Evolutionary conservation across 92 coral and sea anemone genomes (phyloP), one percentile per base, ranked within the genome.

Genomic region (Porites evermanni): DNA sequence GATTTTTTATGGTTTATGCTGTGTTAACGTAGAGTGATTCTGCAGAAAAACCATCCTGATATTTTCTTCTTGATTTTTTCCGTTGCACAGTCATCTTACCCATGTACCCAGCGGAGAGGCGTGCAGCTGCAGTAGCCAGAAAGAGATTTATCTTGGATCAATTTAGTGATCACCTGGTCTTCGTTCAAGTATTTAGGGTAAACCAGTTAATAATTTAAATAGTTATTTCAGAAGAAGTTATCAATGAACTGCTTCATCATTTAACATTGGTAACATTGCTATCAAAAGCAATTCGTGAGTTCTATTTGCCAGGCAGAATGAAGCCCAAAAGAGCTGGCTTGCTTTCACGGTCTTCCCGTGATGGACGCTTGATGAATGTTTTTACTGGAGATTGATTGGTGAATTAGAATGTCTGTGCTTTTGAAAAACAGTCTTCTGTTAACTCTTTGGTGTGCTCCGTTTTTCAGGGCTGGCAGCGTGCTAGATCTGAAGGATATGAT

Each of bases 381-480:
- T 38, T 4, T 38, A 38, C 47, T 38, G 47, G 47, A 38, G 47
- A 38, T 38, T 38, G 47, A 38, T 1, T 11, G 0, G 12, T 56
- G 16, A 56, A 56, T 10, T 56, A 56, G 61, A 14, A 56, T 11
- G 4, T 4, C 0, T 14, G 14, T 56, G 12, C 5, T 9, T 0
- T 3, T 11, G 12, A 14, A 56, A 56, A 11, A 3, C 61, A 56
- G 16, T 13, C 16, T 54, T 54, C 60, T 0, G 2, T 14, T 10
- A 54, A n/a, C 32, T 24, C 14, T 12, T n/a, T 20, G 2, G 64
- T 70, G 21, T 77, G 9, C 14, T 20, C 86, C 61, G 17, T 52
- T 64, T 38, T 84, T 17, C 53, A 97, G 99, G 98, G 98, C 51
- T 97, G 99, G 99, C 99, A 97, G 83, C 92, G 92, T 70, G 99